Base-by-base conservation (phyloP, 2,888 invertebrate species). In the Sepioteuthis lessoniana region DNA sequence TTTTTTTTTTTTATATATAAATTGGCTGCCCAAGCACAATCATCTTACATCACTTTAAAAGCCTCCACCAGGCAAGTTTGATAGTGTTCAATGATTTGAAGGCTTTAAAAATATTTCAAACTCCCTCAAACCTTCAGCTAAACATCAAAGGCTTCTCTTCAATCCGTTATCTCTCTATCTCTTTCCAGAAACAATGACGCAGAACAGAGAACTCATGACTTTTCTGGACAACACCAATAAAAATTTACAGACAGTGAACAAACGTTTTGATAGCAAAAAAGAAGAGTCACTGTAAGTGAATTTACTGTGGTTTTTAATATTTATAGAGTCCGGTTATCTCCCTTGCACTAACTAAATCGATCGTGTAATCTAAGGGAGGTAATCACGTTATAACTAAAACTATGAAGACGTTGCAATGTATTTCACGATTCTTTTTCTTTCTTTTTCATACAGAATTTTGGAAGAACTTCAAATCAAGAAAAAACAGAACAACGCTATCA, bases 201-300 rank as follows among this genome's bases (percentile, higher is more conserved):
- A 92, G 46, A 92, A 92, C 28, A 31, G 92, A 47, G 92, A 92
- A 92, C 31, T 92, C 1, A 92, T 92, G 92, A 38, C n/a, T n/a
- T 92, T 28, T 92, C 31, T 92, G 42, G 92, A 92, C 31, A 19
- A 42, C 25, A 92, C 92, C 13, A 92, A 92, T 42, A 42, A 92
- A 92, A 92, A 92, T 92, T 25, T 92, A 38, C 31, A 92, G 19
- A 19, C 38, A 13, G n/a, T 92, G 42, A 47, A 47, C 4, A 47
- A 92, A 47, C 42, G 8, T 10, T 92, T 47, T 31, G 47, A 92
- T 92, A 46, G n/a, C n/a, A 38, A 92, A 92, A 28, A 42, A 47
- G 28, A 92, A 92, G 92, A 92, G 13, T 19, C 46, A 31, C 42
- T n/a, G 92, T 92, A 92, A 92, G n/a, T 46, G 4, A 42, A n/a